Base-by-base conservation (phyloP, 92 coral and sea anemone genomes). In the Epizoanthus rinbou region DNA sequence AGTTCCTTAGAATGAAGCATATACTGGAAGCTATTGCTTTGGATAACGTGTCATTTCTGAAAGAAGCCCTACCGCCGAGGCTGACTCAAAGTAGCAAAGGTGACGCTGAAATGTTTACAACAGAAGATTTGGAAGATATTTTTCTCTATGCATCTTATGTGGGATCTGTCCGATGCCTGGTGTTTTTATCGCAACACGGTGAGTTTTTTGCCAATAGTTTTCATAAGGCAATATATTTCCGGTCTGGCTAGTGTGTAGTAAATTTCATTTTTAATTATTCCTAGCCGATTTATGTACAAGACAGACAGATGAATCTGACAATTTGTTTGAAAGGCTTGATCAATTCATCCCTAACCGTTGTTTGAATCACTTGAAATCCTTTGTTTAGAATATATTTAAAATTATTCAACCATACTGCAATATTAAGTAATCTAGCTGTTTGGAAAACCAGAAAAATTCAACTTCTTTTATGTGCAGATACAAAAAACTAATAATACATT, bases 71-170 rank as follows among this genome's bases (percentile, higher is more conserved):
- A 31, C 67, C 50, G 16, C 80, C 10, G 57, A 57, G 31, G 37
- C 64, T 75, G 6, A n/a, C 23, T 3, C 52, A 3, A 39, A 37
- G 47, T 19, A 78, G 17, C 13, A 43, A 78, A 35, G 23, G 24
- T 23, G 70, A 78, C 5, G 28, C 62, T 11, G 39, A 62, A 8
- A 41, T 62, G 18, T 7, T 62, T 13, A 78, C 71, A 62, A 62
- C 82, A 78, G 82, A 78, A 37, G 71, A 78, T 43, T 35, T 78
- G 10, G 57, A 78, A 37, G 82, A 78, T 78, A 5, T 78, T 21
- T 78, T 62, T 25, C 37, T 78, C 1, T 69, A 78, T 14, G 82
- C 82, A 6, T 41, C 82, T 5, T 78, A 37, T 22, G 39, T 78
- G 8, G 82, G 82, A 6, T 62, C 82, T 39, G 7, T 39, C 5